These are phyloP conservation scores for Cyprinella venusta DNA, from an alignment of 2,797 vertebrate species.

Conservation along the genomic window DNA sequence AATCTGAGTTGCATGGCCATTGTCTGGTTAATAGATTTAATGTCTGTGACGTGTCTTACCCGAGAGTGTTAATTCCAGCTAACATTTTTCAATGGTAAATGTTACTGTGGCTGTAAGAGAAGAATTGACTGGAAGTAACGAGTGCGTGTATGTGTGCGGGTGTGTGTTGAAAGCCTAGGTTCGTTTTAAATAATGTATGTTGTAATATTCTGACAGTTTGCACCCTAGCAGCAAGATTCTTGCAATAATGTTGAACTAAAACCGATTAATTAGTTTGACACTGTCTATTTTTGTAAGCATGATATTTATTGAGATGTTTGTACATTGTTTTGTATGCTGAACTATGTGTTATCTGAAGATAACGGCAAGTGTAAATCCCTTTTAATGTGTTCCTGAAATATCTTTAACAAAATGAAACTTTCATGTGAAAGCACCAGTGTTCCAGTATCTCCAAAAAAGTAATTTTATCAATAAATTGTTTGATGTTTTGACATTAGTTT, in stretches of 20 bases:
- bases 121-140: slow-evolving; percentile 37
- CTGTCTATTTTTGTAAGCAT: slow-evolving; percentile 88
- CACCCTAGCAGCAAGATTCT: slow-evolving; percentile 49
- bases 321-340: slow-evolving; percentile 77
- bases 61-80: slow-evolving; percentile 39
- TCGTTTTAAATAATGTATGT: slow-evolving; percentile 44
- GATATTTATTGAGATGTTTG: slow-evolving; percentile 78
- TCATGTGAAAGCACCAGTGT: slow-evolving; percentile 60
- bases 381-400: slow-evolving; percentile 71
- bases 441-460: slow-evolving; percentile 59
- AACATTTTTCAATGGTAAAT: slow-evolving; percentile 55
- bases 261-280: slow-evolving; percentile 73
- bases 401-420: slow-evolving; percentile 65
- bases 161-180: slow-evolving; percentile 27
- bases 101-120: slow-evolving; percentile 48
- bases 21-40: slow-evolving; percentile 49
- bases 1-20: slow-evolving; percentile 59
- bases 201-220: slow-evolving; percentile 49
- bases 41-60: slow-evolving; percentile 49
- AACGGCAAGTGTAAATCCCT: slow-evolving; percentile 62
- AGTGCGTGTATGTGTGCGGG: slow-evolving; percentile 39
- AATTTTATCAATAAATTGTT: slow-evolving; percentile 67
- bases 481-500: slow-evolving; percentile 59
- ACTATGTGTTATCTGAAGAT: slow-evolving; percentile 67
- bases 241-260: slow-evolving; percentile 79